phyloP scores from a whole-genome alignment of 2,797 vertebrate genomes.

The Macropodus opercularis region DNA sequence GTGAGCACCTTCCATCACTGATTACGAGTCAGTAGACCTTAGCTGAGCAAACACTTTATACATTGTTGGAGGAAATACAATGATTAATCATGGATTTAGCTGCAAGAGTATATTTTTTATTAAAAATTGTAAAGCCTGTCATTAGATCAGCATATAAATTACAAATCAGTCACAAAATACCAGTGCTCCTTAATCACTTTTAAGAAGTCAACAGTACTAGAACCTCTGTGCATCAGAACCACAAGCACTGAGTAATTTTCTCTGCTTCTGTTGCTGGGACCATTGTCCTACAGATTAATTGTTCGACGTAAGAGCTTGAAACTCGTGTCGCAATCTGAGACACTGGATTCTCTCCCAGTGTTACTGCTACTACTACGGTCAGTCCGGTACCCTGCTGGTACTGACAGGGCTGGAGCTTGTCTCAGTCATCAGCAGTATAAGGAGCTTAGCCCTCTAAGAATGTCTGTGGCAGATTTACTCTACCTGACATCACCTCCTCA shows the following conservation, averaged over 20 bases:
- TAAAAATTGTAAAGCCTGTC: no score
- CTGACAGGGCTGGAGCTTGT: conserved; percentile 9
- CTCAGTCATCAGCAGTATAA: conserved; percentile 47
- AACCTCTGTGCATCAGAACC: not conserved
- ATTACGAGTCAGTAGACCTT: conserved; percentile 34
- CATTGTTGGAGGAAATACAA: not conserved
- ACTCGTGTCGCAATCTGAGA: not conserved
- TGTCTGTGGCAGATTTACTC: conserved; percentile 63
- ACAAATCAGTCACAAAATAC: not conserved
- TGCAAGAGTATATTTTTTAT: not conserved
- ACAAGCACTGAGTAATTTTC: not conserved
- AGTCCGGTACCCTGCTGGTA: conserved; percentile 3
- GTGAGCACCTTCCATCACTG: conserved; percentile 20
- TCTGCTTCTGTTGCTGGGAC: not conserved
- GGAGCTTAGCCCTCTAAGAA: conserved; percentile 70
- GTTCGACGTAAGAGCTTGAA: not conserved
- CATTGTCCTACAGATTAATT: not conserved
- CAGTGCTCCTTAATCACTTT: not conserved
- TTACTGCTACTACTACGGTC: not conserved
- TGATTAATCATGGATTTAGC: not conserved
- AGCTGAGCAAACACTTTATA: not conserved
- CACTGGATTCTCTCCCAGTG: conserved; percentile 7
- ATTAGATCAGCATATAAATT: no score
- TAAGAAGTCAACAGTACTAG: not conserved
- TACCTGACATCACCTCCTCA: conserved; percentile 31